Evolutionary conservation across 2,797 vertebrate species (phyloP), one percentile per base, ranked within the genome.

Genomic region (Anomalospiza imberbis): DNA sequence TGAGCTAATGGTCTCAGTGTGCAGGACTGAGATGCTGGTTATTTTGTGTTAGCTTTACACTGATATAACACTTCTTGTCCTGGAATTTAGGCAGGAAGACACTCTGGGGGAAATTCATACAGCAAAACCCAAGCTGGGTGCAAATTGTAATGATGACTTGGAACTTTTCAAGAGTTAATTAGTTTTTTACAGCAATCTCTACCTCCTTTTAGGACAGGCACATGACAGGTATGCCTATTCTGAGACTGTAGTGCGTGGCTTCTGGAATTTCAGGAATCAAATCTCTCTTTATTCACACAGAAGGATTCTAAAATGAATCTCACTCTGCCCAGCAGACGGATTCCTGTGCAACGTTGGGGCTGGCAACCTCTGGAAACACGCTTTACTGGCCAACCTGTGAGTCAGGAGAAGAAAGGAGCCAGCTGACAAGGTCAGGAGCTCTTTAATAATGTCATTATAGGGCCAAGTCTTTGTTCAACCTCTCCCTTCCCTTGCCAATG

Each of bases 61-160:
- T 0, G 1, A 11, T 5, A 8, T 7, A 17, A 17, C 0, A 4
- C 24, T 34, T 76, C 28, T 26, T 26, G 55, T 22, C 16, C 40
- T 32, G 54, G 34, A 50, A 63, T 72, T 57, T 17, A 42, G 61
- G 26, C 36, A 70, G 16, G 34, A 76, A 48, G 21, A 32, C 0
- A 7, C 36, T 73, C n/a, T 10, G 3, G 18, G 13, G 18, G 24
- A 24, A 63, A 34, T 60, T 57, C 21, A 42, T 25, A 24, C 15
- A 71, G 61, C 45, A 88, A 88, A 84, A 18, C 8, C 16, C 31
- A 53, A 67, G 34, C 26, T 45, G 47, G 13, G 51, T 40, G n/a
- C 42, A 60, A 63, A 71, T 1, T 54, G 26, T 28, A 77, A 68
- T 5, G 26, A 47, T 17, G 24, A 62, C 31, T 70, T 47, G 20